A percentile compares a stretch with the other conserved stretches of the same genome.
Evolutionary conservation across 2,888 invertebrate genomes (phyloP).

Genomic region (Alitta virens): DNA sequence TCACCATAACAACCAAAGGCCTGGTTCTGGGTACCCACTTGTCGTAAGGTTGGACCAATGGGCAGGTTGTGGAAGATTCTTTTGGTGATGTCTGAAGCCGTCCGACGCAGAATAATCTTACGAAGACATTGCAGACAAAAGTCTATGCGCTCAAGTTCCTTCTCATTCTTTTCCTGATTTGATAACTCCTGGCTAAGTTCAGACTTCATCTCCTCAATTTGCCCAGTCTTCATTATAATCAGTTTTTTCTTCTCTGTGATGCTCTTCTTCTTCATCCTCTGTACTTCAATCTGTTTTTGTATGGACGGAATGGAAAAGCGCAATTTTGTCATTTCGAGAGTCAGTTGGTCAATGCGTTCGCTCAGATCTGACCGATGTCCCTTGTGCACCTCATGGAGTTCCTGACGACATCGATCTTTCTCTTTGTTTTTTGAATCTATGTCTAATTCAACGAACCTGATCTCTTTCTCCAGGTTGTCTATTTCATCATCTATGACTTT

Average conservation of each 20-base stretch:
- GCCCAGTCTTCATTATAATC: slow-evolving; percentile 22
- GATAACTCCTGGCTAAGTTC: slow-evolving; percentile 28
- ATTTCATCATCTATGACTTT: slow-evolving; percentile 32
- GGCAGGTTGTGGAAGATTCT: slow-evolving; percentile 48
- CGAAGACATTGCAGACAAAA: slow-evolving; percentile 36
- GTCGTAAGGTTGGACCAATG: slow-evolving; percentile 21
- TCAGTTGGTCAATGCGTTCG: slow-evolving; percentile 17
- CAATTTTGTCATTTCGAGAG: slow-evolving; percentile 22
- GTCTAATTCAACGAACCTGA: slow-evolving; percentile 38
- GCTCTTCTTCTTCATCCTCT: slow-evolving; percentile 34
- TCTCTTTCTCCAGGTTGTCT: slow-evolving; percentile 30
- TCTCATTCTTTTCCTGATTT: slow-evolving; percentile 31
- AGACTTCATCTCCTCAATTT: slow-evolving; percentile 26
- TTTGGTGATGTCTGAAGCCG: slow-evolving; percentile 41
- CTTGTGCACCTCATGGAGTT: neutral
- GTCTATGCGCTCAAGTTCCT: slow-evolving; percentile 37
- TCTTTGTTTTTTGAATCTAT: slow-evolving; percentile 40
- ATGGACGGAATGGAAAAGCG: slow-evolving; percentile 33
- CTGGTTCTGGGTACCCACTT: too few relatives aligned
- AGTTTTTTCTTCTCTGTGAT: slow-evolving; percentile 32
- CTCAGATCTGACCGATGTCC: neutral
- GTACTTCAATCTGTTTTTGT: slow-evolving; percentile 37
- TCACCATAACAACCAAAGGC: too few relatives aligned
- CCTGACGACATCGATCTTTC: slow-evolving; percentile 17
- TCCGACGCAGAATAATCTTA: slow-evolving; percentile 41